Percentiles rank a stretch among this genome's conserved stretches.
Evolutionary conservation across 2,113 vertebrate species (phyloP).

Genomic region (Chelonoidis abingdonii): DNA sequence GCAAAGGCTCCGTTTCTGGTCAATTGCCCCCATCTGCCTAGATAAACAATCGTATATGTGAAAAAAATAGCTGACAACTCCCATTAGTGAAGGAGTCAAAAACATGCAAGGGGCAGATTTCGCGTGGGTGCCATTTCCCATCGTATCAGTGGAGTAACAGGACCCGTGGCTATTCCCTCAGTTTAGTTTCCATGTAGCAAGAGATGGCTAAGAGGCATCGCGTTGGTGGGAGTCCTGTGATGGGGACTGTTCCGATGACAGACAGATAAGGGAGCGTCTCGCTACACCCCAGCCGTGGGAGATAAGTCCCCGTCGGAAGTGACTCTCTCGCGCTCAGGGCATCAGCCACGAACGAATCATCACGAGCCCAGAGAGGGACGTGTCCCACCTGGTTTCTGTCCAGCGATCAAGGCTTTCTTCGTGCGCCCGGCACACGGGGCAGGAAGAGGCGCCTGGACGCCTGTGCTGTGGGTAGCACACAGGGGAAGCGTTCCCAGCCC

Average conservation of each 20-base stretch:
- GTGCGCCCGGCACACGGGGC: not conserved
- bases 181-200: not conserved
- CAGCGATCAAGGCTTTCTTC: not conserved
- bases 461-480: conserved; percentile 7
- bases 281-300: too few relatives aligned
- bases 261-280: too few relatives aligned
- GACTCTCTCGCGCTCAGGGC: too few relatives aligned
- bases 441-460: conserved; percentile 23
- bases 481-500: conserved; percentile 7
- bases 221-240: too few relatives aligned
- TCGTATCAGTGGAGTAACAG: too few relatives aligned
- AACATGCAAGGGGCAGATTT: too few relatives aligned
- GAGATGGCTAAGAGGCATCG: too few relatives aligned
- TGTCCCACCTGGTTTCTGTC: not conserved
- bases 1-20: not conserved
- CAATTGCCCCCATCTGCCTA: too few relatives aligned
- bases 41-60: too few relatives aligned
- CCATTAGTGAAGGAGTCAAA: not conserved
- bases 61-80: not conserved
- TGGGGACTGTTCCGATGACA: too few relatives aligned
- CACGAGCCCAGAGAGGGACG: not conserved
- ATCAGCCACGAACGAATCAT: not conserved
- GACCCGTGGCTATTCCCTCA: too few relatives aligned
- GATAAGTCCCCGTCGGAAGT: not conserved
- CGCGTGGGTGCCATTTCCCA: too few relatives aligned